Conservation (phyloP, 1,140 invertebrate genomes). For the Pseudomyrmex gracilis region DNA sequence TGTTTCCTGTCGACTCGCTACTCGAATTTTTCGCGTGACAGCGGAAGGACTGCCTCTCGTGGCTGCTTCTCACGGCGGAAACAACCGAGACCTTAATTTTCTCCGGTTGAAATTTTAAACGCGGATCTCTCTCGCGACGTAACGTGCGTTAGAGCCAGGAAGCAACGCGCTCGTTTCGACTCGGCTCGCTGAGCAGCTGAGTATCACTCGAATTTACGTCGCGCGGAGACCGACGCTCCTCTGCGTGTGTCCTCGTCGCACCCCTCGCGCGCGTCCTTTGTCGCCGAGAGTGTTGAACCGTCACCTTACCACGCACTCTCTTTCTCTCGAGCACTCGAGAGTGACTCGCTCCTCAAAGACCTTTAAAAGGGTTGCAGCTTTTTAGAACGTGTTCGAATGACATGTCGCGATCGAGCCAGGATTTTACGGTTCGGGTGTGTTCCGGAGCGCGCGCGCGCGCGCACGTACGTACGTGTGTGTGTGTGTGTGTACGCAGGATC, state of each 20-base stretch:
- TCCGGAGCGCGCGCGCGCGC: too few relatives aligned
- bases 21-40: too few relatives aligned
- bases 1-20: too few relatives aligned
- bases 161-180: background rate
- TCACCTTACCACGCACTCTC: background rate
- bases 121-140: background rate
- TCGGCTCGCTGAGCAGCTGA: background rate
- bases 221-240: background rate
- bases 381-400: background rate
- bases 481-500: background rate
- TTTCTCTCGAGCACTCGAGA: background rate
- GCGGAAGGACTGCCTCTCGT: too few relatives aligned
- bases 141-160: too few relatives aligned
- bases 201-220: background rate
- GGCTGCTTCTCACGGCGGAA: too few relatives aligned
- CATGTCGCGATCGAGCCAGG: background rate
- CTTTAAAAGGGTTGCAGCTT: background rate
- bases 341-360: background rate
- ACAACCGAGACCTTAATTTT: background rate
- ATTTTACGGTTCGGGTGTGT: background rate
- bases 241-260: background rate
- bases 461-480: too few relatives aligned
- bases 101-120: background rate
- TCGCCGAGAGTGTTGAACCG: conserved; percentile 13
- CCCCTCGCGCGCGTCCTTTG: conserved; percentile 2